These are phyloP conservation scores for Octodonta nipae DNA, from an alignment of 2,888 invertebrate species.

Conservation along the genomic window DNA sequence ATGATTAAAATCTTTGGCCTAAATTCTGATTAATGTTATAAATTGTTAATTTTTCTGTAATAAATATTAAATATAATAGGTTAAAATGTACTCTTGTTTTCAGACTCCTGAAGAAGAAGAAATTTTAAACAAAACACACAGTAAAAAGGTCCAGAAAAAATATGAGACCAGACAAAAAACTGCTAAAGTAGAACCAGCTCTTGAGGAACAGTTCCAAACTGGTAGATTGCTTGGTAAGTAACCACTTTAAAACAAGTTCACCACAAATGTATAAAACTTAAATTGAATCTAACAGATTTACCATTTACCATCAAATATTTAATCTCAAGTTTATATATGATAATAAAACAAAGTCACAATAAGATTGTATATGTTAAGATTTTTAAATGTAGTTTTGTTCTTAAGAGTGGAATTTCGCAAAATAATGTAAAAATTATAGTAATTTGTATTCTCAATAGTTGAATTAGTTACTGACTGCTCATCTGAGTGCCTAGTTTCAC, in stretches of 20 bases:
- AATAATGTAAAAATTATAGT: too few relatives aligned
- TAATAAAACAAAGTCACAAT: too few relatives aligned
- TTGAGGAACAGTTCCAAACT: slow-evolving; percentile 95
- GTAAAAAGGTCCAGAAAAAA: slow-evolving; percentile 84
- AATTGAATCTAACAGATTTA: background rate
- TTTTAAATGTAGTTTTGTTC: background rate
- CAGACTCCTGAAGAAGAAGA: slow-evolving; percentile 93
- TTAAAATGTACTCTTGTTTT: slow-evolving; percentile 24
- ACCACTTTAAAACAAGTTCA: background rate
- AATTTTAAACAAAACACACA: slow-evolving; percentile 83
- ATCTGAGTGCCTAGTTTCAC: too few relatives aligned
- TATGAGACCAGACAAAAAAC: slow-evolving; percentile 83
- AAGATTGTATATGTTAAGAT: background rate
- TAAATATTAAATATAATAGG: slow-evolving; percentile 4
- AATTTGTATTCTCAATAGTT: slow-evolving; percentile 9
- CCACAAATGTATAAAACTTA: too few relatives aligned
- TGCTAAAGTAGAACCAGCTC: slow-evolving; percentile 82
- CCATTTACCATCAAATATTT: background rate
- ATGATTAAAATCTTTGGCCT: slow-evolving; percentile 15
- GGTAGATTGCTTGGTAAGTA: slow-evolving; percentile 82
- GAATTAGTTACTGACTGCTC: too few relatives aligned
- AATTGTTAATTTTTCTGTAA: slow-evolving; percentile 6
- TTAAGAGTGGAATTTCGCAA: too few relatives aligned
- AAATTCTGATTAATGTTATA: slow-evolving; percentile 5
- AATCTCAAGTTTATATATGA: slow-evolving; percentile 5